A percentile compares a stretch with the other conserved stretches of the same genome.
Evolutionary conservation across 2,888 invertebrate genomes (phyloP).

Genomic region (Ophioninae sp.): DNA sequence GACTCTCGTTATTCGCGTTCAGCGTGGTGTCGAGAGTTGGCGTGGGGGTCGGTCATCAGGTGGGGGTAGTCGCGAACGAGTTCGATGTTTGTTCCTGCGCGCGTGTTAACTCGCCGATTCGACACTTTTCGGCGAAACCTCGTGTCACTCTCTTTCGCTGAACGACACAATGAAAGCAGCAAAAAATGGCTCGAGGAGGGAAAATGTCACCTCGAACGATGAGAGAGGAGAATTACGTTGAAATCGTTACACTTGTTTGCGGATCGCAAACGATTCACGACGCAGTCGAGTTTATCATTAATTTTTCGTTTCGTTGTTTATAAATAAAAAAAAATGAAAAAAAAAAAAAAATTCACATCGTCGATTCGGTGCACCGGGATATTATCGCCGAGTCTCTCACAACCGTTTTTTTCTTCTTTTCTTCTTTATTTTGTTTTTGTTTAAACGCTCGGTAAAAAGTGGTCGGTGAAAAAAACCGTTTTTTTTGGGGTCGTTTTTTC

Average conservation of each 20-base stretch:
- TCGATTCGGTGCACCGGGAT: conserved; percentile 57
- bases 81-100: conserved; percentile 29
- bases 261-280: conserved; percentile 35
- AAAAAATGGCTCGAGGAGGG: conserved; percentile 67
- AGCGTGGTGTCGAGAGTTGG: background rate
- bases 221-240: conserved; percentile 65
- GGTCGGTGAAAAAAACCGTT: conserved; percentile 65
- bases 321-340: background rate
- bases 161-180: background rate
- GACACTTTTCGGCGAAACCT: conserved; percentile 48
- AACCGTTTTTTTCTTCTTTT: background rate
- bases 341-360: conserved; percentile 23
- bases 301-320: conserved; percentile 6
- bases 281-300: background rate
- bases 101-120: conserved; percentile 49
- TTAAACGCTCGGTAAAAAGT: conserved; percentile 54
- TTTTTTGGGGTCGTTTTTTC: conserved; percentile 11
- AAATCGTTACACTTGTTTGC: conserved; percentile 18
- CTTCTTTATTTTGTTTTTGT: background rate
- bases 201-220: conserved; percentile 67
- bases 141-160: conserved; percentile 12
- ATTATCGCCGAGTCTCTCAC: conserved; percentile 21
- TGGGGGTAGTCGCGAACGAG: conserved; percentile 16
- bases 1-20: background rate
- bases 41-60: background rate